phyloP scores from a whole-genome alignment of 1,140 invertebrate genomes.

The Aphelenchoides fujianensis region DNA sequence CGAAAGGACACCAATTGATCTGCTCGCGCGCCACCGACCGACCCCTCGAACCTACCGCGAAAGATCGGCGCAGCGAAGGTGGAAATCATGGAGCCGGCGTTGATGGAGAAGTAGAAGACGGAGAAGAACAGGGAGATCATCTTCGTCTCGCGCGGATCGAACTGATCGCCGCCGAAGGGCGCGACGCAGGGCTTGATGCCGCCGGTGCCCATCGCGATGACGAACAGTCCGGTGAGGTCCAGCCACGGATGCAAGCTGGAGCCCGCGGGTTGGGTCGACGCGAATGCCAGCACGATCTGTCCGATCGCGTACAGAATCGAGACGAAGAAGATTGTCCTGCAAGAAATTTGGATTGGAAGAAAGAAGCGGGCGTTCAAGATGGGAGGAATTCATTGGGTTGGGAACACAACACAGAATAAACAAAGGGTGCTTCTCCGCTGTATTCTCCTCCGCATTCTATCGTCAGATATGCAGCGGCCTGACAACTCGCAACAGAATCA shows the following conservation, averaged over 20 bases:
- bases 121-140: conserved; percentile 5
- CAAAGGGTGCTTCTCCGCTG: too few relatives aligned
- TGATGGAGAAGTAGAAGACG: conserved; percentile 90
- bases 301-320: conserved; percentile 30
- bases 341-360: conserved; percentile 52
- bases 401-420: too few relatives aligned
- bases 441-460: too few relatives aligned
- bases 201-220: too few relatives aligned
- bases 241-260: conserved; percentile 15
- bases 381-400: too few relatives aligned
- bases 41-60: conserved; percentile 62
- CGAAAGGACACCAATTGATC: too few relatives aligned
- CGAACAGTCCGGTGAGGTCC: not conserved
- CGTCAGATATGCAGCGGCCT: not conserved
- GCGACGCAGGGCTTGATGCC: too few relatives aligned
- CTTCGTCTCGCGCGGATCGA: not conserved
- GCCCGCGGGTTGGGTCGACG: conserved; percentile 24
- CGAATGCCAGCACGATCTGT: conserved; percentile 29
- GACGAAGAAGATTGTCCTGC: conserved; percentile 63
- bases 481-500: too few relatives aligned
- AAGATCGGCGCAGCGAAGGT: conserved; percentile 84
- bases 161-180: too few relatives aligned
- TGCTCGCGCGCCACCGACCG: too few relatives aligned
- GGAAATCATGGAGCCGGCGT: conserved; percentile 82
- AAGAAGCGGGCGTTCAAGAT: conserved; percentile 54